Conservation (phyloP, 2,797 vertebrate genomes). For the Megalops cyprinoides region DNA sequence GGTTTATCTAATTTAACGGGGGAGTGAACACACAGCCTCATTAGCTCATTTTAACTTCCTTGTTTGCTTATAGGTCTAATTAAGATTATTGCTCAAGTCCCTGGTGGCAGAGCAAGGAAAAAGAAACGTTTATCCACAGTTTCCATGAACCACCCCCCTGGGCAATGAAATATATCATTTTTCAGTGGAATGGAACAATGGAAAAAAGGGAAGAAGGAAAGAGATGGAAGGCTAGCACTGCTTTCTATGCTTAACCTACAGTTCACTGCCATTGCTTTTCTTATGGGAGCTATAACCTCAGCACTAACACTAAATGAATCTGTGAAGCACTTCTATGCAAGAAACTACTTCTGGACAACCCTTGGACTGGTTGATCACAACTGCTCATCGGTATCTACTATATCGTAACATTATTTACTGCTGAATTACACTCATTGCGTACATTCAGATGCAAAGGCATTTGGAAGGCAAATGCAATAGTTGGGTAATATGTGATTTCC, state of each 20-base stretch:
- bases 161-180: conserved; percentile 38
- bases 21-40: conserved; percentile 36
- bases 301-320: too few relatives aligned
- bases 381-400: too few relatives aligned
- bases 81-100: conserved; percentile 45
- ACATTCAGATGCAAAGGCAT: too few relatives aligned
- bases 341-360: neutral
- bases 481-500: neutral
- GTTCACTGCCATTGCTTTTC: neutral
- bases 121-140: conserved; percentile 52
- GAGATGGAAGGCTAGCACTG: neutral
- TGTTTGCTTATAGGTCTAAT: conserved; percentile 57
- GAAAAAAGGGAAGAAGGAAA: neutral
- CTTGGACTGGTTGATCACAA: too few relatives aligned
- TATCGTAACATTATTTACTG: too few relatives aligned
- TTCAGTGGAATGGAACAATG: conserved; percentile 34
- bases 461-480: too few relatives aligned
- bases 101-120: conserved; percentile 52
- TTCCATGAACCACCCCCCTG: conserved; percentile 51
- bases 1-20: conserved; percentile 46
- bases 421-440: neutral
- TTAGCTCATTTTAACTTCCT: conserved; percentile 45
- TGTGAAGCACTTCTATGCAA: neutral
- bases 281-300: neutral
- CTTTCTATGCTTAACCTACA: neutral